Base-by-base conservation (phyloP, 2,888 invertebrate genomes). In the Chaetoderma sp. region DNA sequence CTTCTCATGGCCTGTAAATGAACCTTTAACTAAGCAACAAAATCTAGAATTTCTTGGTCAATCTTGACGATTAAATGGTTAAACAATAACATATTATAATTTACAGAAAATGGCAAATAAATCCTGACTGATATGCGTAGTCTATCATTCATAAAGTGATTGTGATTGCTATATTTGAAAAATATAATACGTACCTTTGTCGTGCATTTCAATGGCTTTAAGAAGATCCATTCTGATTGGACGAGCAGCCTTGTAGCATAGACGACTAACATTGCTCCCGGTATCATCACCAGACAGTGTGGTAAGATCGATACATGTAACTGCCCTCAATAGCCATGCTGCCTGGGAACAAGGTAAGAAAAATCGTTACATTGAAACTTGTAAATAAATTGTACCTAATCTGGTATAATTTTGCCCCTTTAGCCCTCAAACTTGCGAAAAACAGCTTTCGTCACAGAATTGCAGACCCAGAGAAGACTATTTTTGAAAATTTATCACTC, bases 281-380 rank as follows among this genome's bases (percentile, higher is more conserved):
- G 88, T 89, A 77, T 89, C 89, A 77, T 89, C 89, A 42, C 95
- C 96, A 55, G 93, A 90, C 57, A 99, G 88, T 1, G 96, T 96
- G 1, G 98, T 99, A 72, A 99, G 89, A 87, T 99, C 98, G 70
- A 97, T 94, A 63, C 94, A 90, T 33, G 92, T 91, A 6, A 98
- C 89, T 0, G 95, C 93, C 83, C 92, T 91, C 27, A 95, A 80
- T 16, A 97, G 88, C 93, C 94, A 95, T 6, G 85, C 86, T 52
- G 85, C 83, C 86, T 86, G 67, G 4, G 71, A 63, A 32, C 30
- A 10, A 49, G 18, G n/a, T n/a, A 62, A 54, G n/a, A 36, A 13
- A 10, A 10, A 36, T 10, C 10, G 10, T 13, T 36, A 13, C 10
- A n/a, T n/a, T n/a, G n/a, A n/a, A n/a, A n/a, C n/a, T n/a, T n/a